Base-by-base conservation (phyloP, 1,140 invertebrate species). In the Ceratoteleas bidentatus region DNA sequence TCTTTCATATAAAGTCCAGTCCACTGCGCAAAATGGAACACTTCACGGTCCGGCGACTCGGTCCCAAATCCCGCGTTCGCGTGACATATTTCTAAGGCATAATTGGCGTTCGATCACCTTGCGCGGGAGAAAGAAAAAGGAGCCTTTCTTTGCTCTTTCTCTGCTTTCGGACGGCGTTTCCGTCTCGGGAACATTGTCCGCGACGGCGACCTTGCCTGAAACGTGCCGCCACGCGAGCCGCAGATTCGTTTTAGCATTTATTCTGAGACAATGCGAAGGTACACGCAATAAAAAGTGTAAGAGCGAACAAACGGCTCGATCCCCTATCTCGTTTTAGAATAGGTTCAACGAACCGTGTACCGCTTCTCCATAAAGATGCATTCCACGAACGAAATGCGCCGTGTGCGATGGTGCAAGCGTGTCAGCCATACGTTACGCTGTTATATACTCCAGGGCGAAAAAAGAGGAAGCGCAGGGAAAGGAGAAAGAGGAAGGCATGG, bases 311-410 rank as follows among this genome's bases (percentile, higher is more conserved):
- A 82, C 81, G 84, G 74, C 75, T 69, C 81, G 80, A 85, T 82
- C 68, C 80, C 68, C 83, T 81, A 83, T 85, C 84, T 85, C 43
- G 84, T 87, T 85, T 83, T 84, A 85, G 79, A 84, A 74, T 64
- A 79, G 73, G 84, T 87, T 87, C 85, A 87, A 85, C 77, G 85
- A 85, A 84, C 84, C 81, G 64, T 74, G 77, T 69, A 49, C 70
- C 53, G 49, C 78, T 81, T 81, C 80, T 80, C 77, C 70, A 81
- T 84, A 84, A 85, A 86, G 82, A 86, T 84, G 79, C 81, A 85
- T 85, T 87, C 70, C 84, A 74, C 76, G 73, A 86, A 83, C 74
- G 66, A 84, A 81, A 84, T 74, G 61, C 66, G 16, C 76, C 61
- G 76, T 77, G 64, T 61, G 74, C 75, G 68, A 75, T 80, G 82